Base-by-base conservation (phyloP, 2,113 vertebrate genomes). In the Crocuta crocuta region DNA sequence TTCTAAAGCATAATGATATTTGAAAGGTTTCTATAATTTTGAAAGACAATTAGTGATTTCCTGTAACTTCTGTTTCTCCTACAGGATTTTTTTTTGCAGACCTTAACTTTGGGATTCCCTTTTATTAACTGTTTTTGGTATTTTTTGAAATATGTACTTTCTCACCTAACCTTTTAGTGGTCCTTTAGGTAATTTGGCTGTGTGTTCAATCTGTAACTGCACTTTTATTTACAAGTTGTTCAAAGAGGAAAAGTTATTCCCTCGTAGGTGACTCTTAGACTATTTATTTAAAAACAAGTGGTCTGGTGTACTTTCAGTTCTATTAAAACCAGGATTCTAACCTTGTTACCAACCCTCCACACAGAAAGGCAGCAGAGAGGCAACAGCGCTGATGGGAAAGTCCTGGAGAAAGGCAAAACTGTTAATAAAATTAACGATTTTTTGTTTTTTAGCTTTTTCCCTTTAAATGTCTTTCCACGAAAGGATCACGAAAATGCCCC, bases 91-190 rank as follows among this genome's bases (percentile, higher is more conserved):
- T 61, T 96, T 97, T 97, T 93, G 63, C 85, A 94, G 81, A 89
- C 66, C 76, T 93, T 96, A 93, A 85, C 82, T 98, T 97, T 91
- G 79, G 53, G 83, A 96, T 98, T 97, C 94, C 82, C 82, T 96
- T 95, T 96, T 74, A 89, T 86, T 96, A 97, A 92, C 45, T 92
- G 15, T 95, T 86, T 78, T 78, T 71, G 88, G 55, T 95, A 71
- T 83, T 97, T 95, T 96, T 91, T 68, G n/a, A 88, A 94, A 82
- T 55, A 39, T 3, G 15, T 76, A 55, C 45, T 73, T 89, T 76
- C 43, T 91, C 43, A 87, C 65, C 81, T 97, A n/a, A 84, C 71
- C 87, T 87, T 90, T 92, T 31, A 83, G 23, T 78, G 74, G 26
- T 68, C 24, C 24, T 84, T 71, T 43, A 87, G 86, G 24, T 90